Evolutionary conservation across 1,140 invertebrate species (phyloP), one percentile per base, ranked within the genome.

Genomic region (Coboldia fuscipes): DNA sequence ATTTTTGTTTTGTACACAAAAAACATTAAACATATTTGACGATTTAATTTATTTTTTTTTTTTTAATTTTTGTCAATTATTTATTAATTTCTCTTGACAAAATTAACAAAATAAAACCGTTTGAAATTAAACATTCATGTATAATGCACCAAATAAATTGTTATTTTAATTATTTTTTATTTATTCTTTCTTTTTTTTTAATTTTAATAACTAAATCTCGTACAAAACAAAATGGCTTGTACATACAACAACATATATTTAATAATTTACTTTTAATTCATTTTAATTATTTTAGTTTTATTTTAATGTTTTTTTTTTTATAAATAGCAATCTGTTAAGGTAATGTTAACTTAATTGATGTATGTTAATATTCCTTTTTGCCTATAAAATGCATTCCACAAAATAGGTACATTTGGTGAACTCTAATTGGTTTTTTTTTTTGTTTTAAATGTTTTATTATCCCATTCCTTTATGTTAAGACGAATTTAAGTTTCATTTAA

Each of bases 271-370:
- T 7, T 6, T 23, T 23, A 12, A 12, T 40, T 44, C 36, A 26
- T 35, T 42, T 41, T 39, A 31, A 41, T 44, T 42, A 45, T 42
- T 30, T 23, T 36, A 44, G 46, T 39, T 43, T 45, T 28, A 36
- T 35, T 41, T 40, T 44, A n/a, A n/a, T n/a, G n/a, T n/a, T 33
- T 37, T 34, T 24, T 36, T 34, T 32, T 39, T 26, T 36, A 39
- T 37, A 40, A 31, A 35, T 36, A 39, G 41, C 35, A 22, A 36
- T 39, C 39, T 31, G 37, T 34, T 36, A 31, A 37, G 35, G 39
- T 39, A 35, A 32, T 33, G 41, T 36, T n/a, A n/a, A n/a, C n/a
- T n/a, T n/a, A n/a, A n/a, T n/a, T n/a, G n/a, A n/a, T n/a, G n/a
- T n/a, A n/a, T n/a, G n/a, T n/a, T n/a, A n/a, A n/a, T n/a, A n/a